Evolutionary conservation across 1,140 invertebrate genomes (phyloP).

Genomic region (Lepidurus couesii): DNA sequence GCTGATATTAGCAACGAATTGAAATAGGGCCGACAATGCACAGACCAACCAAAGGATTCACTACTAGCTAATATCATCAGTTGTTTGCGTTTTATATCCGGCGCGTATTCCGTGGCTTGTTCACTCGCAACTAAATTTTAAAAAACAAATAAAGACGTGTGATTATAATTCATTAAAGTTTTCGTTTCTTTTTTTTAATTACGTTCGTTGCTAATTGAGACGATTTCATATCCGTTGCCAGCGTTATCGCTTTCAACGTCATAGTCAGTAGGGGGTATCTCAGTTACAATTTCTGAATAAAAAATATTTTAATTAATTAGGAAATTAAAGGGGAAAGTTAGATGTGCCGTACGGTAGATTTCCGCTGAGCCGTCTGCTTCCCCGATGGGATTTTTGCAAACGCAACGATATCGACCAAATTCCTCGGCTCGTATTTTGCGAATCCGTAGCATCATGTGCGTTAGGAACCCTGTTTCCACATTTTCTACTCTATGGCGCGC

Average conservation of each 20-base stretch:
- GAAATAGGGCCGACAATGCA: not conserved
- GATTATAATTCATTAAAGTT: not conserved
- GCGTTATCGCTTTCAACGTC: not conserved
- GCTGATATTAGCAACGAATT: not conserved
- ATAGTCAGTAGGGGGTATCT: not conserved
- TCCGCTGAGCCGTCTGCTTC: not conserved
- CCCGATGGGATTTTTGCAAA: conserved; percentile 26
- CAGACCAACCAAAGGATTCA: not conserved
- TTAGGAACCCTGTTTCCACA: conserved; percentile 2
- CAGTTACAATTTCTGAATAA: not conserved
- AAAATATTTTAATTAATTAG: not conserved
- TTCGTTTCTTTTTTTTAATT: not conserved
- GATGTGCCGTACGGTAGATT: not conserved
- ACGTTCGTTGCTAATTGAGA: not conserved
- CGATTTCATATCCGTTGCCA: not conserved
- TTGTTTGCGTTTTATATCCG: conserved; percentile 1
- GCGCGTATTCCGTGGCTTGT: not conserved
- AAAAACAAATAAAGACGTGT: not conserved
- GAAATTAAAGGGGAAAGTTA: not conserved
- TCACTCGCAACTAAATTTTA: not conserved
- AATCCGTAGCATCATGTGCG: conserved; percentile 7
- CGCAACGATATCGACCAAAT: conserved; percentile 13
- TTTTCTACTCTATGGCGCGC: not conserved
- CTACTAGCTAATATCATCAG: not conserved
- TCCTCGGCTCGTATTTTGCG: not conserved